These are phyloP conservation scores for Agelas oroides DNA, from an alignment of 37 sponge, comb jelly and placozoan species.

Conservation along the genomic window DNA sequence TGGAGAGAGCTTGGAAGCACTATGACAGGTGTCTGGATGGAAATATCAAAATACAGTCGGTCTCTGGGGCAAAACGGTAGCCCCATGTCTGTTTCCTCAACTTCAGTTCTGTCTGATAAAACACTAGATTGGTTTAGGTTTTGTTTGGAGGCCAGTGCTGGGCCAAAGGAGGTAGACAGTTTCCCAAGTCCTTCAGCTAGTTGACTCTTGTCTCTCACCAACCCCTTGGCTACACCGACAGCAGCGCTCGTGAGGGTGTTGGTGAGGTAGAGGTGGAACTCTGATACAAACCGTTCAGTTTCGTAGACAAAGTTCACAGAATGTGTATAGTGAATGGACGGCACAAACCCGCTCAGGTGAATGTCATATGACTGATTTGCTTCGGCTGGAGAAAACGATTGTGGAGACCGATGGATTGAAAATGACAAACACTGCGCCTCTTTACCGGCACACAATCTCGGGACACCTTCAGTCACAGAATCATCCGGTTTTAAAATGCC, in stretches of 20 bases:
- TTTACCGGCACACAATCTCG: background rate
- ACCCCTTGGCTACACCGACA: constrained; percentile 87
- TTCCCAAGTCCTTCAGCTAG: constrained; percentile 41
- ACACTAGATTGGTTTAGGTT: background rate
- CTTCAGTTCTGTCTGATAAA: background rate
- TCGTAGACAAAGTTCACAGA: constrained; percentile 76
- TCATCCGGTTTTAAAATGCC: background rate
- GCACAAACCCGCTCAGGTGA: constrained; percentile 57
- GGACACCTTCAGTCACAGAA: background rate
- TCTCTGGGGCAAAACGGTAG: background rate
- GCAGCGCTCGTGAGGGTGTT: constrained; percentile 78
- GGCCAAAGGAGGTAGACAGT: constrained; percentile 58
- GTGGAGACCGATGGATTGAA: constrained; percentile 30
- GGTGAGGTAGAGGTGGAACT: constrained; percentile 65
- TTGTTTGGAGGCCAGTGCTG: background rate
- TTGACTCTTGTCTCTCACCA: constrained; percentile 61
- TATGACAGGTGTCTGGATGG: constrained; percentile 75
- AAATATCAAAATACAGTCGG: constrained; percentile 39
- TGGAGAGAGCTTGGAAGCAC: constrained; percentile 58
- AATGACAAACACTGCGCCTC: constrained; percentile 16
- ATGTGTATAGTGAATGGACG: constrained; percentile 88
- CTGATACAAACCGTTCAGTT: constrained; percentile 77
- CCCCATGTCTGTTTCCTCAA: constrained; percentile 30
- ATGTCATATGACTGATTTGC: constrained; percentile 12
- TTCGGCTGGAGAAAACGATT: background rate